Percentiles rank a stretch among this genome's conserved stretches.
Evolutionary conservation across 2,797 vertebrate species (phyloP).

Genomic region (Simalia tracyae): DNA sequence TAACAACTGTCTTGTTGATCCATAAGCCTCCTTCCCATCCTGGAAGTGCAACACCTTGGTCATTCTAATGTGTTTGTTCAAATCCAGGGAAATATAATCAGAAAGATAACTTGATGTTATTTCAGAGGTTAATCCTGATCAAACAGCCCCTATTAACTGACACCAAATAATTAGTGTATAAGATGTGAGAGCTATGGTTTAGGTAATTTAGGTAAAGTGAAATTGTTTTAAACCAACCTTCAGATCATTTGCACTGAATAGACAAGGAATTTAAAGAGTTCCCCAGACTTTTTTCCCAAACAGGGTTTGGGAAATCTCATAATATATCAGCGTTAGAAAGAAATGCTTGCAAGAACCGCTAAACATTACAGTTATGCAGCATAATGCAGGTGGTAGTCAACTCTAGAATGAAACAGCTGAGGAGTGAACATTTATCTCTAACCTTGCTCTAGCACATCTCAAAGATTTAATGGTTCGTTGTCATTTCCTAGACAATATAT

Average conservation of each 20-base stretch:
- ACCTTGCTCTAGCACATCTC: background rate
- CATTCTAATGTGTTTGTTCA: slow-evolving; percentile 61
- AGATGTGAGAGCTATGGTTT: background rate
- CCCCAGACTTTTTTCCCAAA: slow-evolving; percentile 49
- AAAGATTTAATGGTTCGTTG: background rate
- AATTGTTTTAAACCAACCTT: slow-evolving; percentile 49
- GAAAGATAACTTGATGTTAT: slow-evolving; percentile 45
- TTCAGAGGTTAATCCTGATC: background rate
- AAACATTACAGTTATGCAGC: background rate
- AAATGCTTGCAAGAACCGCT: slow-evolving; percentile 57
- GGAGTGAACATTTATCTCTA: background rate
- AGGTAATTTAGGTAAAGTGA: background rate
- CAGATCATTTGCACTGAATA: slow-evolving; percentile 53
- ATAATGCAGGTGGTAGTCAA: background rate
- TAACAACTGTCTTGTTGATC: slow-evolving; percentile 50
- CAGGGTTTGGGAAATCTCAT: slow-evolving; percentile 57
- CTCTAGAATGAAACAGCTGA: background rate
- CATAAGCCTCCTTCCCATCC: slow-evolving; percentile 2
- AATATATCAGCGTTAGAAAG: slow-evolving; percentile 61
- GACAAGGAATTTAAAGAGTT: slow-evolving; percentile 52
- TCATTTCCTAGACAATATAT: background rate
- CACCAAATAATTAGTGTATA: fast-evolving
- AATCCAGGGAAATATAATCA: slow-evolving; percentile 57
- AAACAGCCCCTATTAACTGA: fast-evolving
- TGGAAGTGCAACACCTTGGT: slow-evolving; percentile 72